Evolutionary conservation across 2,888 invertebrate species (phyloP), one percentile per base, ranked within the genome.

Genomic region (Drosophila eohydei): DNA sequence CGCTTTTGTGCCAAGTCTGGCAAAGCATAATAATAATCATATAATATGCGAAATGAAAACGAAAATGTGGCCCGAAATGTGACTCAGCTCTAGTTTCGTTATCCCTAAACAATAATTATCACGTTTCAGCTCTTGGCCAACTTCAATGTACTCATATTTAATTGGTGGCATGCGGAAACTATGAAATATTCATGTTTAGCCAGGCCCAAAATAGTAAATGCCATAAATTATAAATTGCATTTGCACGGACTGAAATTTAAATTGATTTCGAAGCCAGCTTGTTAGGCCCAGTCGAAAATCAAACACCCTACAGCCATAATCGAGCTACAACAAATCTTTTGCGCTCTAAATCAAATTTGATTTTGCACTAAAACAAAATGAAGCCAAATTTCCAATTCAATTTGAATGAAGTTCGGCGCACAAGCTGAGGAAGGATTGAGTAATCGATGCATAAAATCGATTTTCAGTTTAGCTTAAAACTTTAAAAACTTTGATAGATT

Each of bases 41-140:
- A 43, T 62, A 67, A 28, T 8, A 50, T 40, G 38, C 1, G 48
- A 57, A 58, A 65, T 70, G 61, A 61, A 65, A 74, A 52, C 46
- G 26, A n/a, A n/a, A n/a, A n/a, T n/a, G n/a, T 44, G 41, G 16
- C 11, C 16, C 11, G 48, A 8, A 32, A 50, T 50, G 40, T n/a
- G 40, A 56, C 66, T 56, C 51, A 51, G 36, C 50, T 50, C 12
- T 14, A 52, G 21, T 52, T 26, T 14, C 8, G 21, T 1, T 52
- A 52, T 9, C 4, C 26, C 34, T 11, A 32, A 50, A 50, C 11
- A 50, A 52, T 52, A 36, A 54, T 54, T 54, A 51, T 34, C 21
- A 34, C 21, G 21, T 36, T 12, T 11, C 28, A 40, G 28, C 9
- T 6, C 11, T 16, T n/a, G 38, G 54, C 30, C n/a, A 40, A 30